Percentiles rank a stretch among this genome's conserved stretches.
Conservation (phyloP, 2,797 vertebrate genomes). For the Hirundo rustica region DNA sequence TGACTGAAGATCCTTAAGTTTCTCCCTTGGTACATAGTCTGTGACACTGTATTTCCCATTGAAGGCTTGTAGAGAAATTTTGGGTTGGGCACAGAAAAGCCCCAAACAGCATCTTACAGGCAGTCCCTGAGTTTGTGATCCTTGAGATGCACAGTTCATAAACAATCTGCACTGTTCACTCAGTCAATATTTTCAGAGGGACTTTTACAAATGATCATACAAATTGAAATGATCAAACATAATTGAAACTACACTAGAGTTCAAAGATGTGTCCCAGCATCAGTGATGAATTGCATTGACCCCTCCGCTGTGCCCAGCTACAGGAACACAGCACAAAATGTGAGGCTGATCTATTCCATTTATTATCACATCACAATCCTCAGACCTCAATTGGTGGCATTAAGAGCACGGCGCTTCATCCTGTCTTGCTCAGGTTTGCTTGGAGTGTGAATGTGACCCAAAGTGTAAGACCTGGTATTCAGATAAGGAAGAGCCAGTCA, state of each 20-base stretch:
- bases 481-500: neutral
- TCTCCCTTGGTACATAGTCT: neutral
- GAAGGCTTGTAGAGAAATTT: neutral
- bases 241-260: neutral
- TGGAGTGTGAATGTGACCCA: neutral
- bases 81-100: neutral
- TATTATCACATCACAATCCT: neutral
- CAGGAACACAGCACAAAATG: accelerated
- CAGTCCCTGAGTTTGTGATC: neutral
- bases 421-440: neutral
- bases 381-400: neutral
- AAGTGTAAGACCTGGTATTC: neutral
- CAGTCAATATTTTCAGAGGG: neutral
- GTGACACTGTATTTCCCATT: neutral
- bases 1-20: neutral
- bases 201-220: neutral
- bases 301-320: neutral
- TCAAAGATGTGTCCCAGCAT: neutral
- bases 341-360: neutral
- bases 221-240: neutral
- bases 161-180: neutral
- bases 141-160: neutral
- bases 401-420: neutral
- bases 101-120: neutral
- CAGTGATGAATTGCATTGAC: neutral